phyloP scores from a whole-genome alignment of 2,113 vertebrate species.

The Electrona antarctica region DNA sequence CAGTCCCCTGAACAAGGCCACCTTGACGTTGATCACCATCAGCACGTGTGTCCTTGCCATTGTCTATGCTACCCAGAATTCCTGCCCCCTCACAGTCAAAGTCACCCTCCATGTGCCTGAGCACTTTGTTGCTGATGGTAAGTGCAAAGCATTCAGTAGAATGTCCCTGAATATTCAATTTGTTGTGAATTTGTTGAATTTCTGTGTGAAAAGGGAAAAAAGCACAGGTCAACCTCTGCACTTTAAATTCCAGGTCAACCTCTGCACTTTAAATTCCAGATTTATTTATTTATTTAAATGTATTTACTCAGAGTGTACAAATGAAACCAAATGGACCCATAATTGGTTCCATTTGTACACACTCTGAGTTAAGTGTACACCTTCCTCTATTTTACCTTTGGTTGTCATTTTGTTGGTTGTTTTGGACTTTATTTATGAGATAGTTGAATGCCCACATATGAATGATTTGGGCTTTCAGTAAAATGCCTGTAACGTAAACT shows the following conservation, averaged over 20 bases:
- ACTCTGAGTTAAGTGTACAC: too few species aligned
- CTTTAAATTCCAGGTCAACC: background rate
- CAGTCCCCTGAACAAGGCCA: conserved; percentile 94
- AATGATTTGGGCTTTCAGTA: background rate
- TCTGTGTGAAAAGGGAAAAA: background rate
- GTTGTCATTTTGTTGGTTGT: background rate
- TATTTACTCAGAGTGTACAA: too few species aligned
- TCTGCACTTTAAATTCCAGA: too few species aligned
- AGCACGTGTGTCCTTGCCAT: conserved; percentile 95
- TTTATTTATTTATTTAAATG: too few species aligned
- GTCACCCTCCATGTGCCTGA: conserved; percentile 97
- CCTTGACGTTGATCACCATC: conserved; percentile 92
- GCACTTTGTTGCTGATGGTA: conserved; percentile 98
- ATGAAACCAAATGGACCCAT: too few species aligned
- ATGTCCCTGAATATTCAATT: conserved; percentile 9
- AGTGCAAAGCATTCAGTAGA: conserved; percentile 67
- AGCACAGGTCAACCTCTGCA: background rate
- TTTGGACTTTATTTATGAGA: background rate
- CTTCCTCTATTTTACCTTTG: background rate
- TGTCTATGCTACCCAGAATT: conserved; percentile 93
- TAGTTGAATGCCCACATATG: too few species aligned
- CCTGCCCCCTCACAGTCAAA: conserved; percentile 95
- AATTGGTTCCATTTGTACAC: too few species aligned
- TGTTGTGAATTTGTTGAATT: background rate
- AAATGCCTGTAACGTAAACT: background rate